Conservation (phyloP, 1,140 invertebrate species). For the Lordiphosa collinella region DNA sequence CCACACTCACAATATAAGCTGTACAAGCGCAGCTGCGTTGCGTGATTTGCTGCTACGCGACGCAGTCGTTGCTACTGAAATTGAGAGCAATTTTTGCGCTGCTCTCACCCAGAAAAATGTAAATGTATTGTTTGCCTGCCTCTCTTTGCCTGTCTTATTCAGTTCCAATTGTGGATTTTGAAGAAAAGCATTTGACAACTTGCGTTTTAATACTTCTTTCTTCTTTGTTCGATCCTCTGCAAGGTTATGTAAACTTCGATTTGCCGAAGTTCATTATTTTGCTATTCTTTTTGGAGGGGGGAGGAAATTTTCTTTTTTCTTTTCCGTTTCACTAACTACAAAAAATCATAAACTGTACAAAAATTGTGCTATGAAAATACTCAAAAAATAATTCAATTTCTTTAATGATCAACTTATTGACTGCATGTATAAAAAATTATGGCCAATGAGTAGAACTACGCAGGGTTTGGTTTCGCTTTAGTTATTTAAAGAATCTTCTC, state of each 20-base stretch:
- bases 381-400: constrained; percentile 67
- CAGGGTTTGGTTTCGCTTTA: constrained; percentile 27
- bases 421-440: neutral
- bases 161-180: too few relatives aligned
- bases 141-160: too few relatives aligned
- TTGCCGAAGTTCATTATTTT: constrained; percentile 28
- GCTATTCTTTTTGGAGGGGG: constrained; percentile 22
- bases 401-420: constrained; percentile 1
- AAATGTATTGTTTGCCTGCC: too few relatives aligned
- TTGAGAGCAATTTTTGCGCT: too few relatives aligned
- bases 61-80: too few relatives aligned
- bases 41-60: too few relatives aligned
- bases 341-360: constrained; percentile 66
- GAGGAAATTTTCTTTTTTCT: constrained; percentile 20
- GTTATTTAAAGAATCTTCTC: constrained; percentile 9
- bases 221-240: too few relatives aligned
- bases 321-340: constrained; percentile 64
- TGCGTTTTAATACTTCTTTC: too few relatives aligned
- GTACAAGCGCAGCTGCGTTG: too few relatives aligned
- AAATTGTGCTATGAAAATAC: constrained; percentile 79
- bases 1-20: too few relatives aligned
- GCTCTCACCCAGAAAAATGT: too few relatives aligned
- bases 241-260: neutral
- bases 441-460: neutral
- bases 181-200: too few relatives aligned